Evolutionary conservation across 1,140 invertebrate genomes (phyloP), one percentile per base, ranked within the genome.

Genomic region (Diprion similis): DNA sequence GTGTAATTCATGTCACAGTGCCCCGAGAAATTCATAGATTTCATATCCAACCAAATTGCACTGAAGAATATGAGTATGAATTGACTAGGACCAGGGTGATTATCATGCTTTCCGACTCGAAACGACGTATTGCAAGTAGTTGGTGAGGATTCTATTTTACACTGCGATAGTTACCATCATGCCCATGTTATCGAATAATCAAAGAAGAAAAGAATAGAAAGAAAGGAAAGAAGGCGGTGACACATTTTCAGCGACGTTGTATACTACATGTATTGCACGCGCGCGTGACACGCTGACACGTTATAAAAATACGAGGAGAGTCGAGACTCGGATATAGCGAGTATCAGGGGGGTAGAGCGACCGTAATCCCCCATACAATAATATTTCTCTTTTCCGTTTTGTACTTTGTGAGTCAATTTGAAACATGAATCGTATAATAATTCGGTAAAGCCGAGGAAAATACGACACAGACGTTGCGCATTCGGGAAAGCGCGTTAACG

Each of bases 361-460:
- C 70, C 78, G 76, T 85, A 79, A 83, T 83, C 80, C 81, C 78
- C 78, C 72, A 78, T 86, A 88, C 84, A 88, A 88, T 87, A 88
- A 88, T 84, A 88, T 87, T 84, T 82, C 83, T 86, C 75, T 74
- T 85, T 86, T 83, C 84, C 83, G 81, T 87, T 85, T 87, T 87
- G 82, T 86, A 84, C 86, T 88, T 88, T 88, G 87, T 88, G 82
- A 88, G 86, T 88, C 87, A 88, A 88, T 88, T 83, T 82, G 82
- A 87, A 87, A 88, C 87, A 88, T 87, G 86, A 88, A 88, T 87
- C 85, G 83, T 87, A 87, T 85, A 87, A 87, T 88, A 87, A 88
- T 87, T 87, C 86, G 86, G 80, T 80, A 77, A 76, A 82, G 80
- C 82, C 84, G 85, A 87, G 81, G 82, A 87, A 87, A 87, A 87